Evolutionary conservation across 2,113 vertebrate genomes (phyloP).

Genomic region (Tragelaphus buxtoni): DNA sequence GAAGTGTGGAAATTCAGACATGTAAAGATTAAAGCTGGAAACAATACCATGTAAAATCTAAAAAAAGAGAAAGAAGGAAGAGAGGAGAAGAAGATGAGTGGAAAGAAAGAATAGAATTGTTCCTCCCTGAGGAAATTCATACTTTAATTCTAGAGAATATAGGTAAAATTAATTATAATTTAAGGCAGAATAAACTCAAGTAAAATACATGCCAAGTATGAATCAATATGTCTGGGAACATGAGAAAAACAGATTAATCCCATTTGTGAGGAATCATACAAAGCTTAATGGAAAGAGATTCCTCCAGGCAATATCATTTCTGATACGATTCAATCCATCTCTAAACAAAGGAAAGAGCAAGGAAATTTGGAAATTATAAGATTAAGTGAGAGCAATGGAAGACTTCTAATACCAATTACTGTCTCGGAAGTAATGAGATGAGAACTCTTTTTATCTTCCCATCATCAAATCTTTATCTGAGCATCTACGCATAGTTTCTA

Average conservation of each 20-base stretch:
- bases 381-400: neutral
- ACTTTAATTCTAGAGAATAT: neutral
- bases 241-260: neutral
- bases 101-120: neutral
- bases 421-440: neutral
- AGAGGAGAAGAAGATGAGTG: neutral
- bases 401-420: neutral
- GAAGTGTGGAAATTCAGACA: neutral
- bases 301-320: neutral
- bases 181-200: neutral
- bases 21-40: neutral
- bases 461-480: neutral
- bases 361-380: neutral
- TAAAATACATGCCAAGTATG: neutral
- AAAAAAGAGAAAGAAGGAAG: neutral
- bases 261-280: neutral
- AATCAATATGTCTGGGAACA: neutral
- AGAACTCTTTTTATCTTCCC: neutral
- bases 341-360: neutral
- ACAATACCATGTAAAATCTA: neutral
- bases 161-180: neutral
- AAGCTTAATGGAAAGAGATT: neutral
- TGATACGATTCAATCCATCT: neutral
- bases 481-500: neutral
- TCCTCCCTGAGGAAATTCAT: neutral